Evolutionary conservation across 2,113 vertebrate genomes (phyloP), one percentile per base, ranked within the genome.

Genomic region (Pristiophorus japonicus): DNA sequence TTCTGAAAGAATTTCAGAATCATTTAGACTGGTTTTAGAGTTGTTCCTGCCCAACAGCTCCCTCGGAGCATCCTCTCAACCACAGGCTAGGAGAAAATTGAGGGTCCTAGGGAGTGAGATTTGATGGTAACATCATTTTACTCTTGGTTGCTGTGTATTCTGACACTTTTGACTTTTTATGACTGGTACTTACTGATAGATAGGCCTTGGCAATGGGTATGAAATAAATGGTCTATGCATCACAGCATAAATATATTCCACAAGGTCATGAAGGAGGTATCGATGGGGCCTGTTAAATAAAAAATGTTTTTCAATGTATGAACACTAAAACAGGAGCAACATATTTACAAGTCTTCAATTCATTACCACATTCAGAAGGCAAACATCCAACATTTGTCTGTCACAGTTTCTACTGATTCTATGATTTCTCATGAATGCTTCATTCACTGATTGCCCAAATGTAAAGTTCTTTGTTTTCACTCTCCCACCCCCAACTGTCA

Each of bases 181-280:
- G 3, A n/a, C 34, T 59, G 55, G 30, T 78, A 97, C 99, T 98
- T 97, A 99, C 99, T 96, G 98, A 96, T 98, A 99, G 14, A 98
- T 95, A 42, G 98, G 98, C 6, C 97, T 98, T 67, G 99, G 99
- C 95, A 99, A 0, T 0, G 98, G 98, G 96, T 99, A 99, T 0
- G 98, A 96, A 27, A 98, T 0, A 96, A 98, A 99, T 3, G 97
- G 95, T 91, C 98, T 97, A 96, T 98, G 97, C 14, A 97, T 94
- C 85, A 99, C 55, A 0, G 97, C 96, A 0, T 98, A 99, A 95
- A 98, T 12, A 78, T 99, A 99, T 94, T 98, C 97, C 0, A 99
- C 98, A 97, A 99, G 96, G 96, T 99, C 98, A 0, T 98, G 97
- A 22, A 99, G 98, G 0, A 98, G 96, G 96, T 99, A 99, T 3